Evolutionary conservation across 2,888 invertebrate genomes (phyloP), one percentile per base, ranked within the genome.

Genomic region (Ischnus inquisitorius): DNA sequence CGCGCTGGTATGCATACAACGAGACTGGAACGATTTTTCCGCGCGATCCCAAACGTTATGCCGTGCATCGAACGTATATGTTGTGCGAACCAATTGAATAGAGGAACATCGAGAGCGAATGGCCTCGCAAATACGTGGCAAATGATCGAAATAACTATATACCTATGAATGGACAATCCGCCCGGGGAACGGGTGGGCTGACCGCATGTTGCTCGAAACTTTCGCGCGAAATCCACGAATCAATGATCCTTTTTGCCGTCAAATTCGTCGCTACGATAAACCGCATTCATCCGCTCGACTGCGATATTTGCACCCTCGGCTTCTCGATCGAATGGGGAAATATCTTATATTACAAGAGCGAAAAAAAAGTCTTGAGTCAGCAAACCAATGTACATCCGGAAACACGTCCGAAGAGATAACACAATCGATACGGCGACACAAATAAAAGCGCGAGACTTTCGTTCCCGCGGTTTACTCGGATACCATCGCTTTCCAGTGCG

Each of bases 21-120:
- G 60, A 65, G 34, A 65, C 48, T 28, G 72, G 34, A 74, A 48
- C 67, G 41, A 82, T 74, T 82, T 43, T 41, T 69, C 57, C 12
- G 14, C 12, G 14, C 71, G 54, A 22, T 54, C 16, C 43, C 46
- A 34, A 72, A 60, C 41, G 48, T 68, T 68, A 51, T 19, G 3
- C 14, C 43, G 25, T 46, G 68, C 62, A 39, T 78, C 54, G 22
- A 22, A 22, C 43, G 25, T 79, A 64, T 68, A 22, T 78, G 43
- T 64, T 14, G 54, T 48, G 10, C 54, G 57, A 71, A 12, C 46
- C 8, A 28, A 48, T 48, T 25, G 43, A 64, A 57, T 48, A 64
- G 16, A 39, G 34, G 41, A 79, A 71, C 41, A 10, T 22, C 28
- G 34, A 22, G 54, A 43, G 51, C 41, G 48, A 22, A 69, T 62